phyloP scores from a whole-genome alignment of 2,113 vertebrate genomes.

The Epinephelus lanceolatus region DNA sequence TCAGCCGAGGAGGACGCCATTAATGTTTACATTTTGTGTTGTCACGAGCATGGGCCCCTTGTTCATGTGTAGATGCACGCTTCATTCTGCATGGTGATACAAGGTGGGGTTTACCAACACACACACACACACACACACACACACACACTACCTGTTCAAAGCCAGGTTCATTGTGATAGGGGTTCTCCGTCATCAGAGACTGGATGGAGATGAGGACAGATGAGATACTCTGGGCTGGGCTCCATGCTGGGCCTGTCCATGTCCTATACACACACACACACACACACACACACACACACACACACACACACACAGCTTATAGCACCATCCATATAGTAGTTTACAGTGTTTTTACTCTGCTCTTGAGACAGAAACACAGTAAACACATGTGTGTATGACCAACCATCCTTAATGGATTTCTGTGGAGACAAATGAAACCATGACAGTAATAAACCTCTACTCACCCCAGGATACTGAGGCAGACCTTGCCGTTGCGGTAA shows the following conservation, averaged over 20 bases:
- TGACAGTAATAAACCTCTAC: conserved; percentile 27
- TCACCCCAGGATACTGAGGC: conserved; percentile 99
- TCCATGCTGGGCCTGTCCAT: conserved; percentile 98
- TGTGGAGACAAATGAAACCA: background rate
- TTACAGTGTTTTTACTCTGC: background rate
- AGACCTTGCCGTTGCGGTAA: conserved; percentile 99
- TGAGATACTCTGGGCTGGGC: conserved; percentile 98
- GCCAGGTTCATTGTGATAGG: conserved; percentile 98
- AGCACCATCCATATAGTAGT: too few species aligned
- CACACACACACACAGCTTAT: background rate
- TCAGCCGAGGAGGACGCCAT: too few species aligned
- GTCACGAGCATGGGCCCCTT: too few species aligned
- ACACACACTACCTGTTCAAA: conserved; percentile 93
- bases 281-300: conserved; percentile 25
- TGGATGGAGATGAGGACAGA: conserved; percentile 99
- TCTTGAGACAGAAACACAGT: background rate
- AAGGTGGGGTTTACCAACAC: background rate
- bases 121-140: background rate
- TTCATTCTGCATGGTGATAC: too few species aligned
- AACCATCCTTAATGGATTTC: background rate
- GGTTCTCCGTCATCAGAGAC: conserved; percentile 98
- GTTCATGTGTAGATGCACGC: too few species aligned
- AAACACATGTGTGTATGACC: background rate
- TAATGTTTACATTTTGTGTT: too few species aligned
- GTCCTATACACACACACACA: conserved; percentile 84